phyloP scores from a whole-genome alignment of 2,888 invertebrate genomes.

The Hoplodrina blanda region DNA sequence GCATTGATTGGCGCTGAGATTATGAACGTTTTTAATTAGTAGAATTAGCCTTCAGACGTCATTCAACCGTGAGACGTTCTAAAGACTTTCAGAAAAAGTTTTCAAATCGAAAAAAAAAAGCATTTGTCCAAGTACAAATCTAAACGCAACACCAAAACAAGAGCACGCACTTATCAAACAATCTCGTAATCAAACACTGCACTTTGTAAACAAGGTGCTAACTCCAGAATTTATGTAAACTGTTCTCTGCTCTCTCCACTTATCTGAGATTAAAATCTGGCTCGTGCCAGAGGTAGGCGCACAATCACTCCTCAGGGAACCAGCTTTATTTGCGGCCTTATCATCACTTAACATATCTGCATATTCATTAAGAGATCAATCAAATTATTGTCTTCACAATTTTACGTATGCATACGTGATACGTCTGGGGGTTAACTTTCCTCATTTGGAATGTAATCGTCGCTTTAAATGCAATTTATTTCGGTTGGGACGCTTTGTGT shows the following conservation, averaged over 20 bases:
- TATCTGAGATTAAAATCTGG: slow-evolving; percentile 90
- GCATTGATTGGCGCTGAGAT: too few relatives aligned
- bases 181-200: slow-evolving; percentile 87
- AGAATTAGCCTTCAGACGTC: too few relatives aligned
- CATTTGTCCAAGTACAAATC: slow-evolving; percentile 40
- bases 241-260: slow-evolving; percentile 83
- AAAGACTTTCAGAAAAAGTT: neutral
- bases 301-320: slow-evolving; percentile 88
- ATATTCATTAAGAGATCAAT: slow-evolving; percentile 90
- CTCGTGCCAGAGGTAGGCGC: slow-evolving; percentile 79
- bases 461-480: slow-evolving; percentile 39
- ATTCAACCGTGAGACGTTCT: too few relatives aligned
- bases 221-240: slow-evolving; percentile 90
- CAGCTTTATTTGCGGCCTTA: slow-evolving; percentile 85
- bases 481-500: slow-evolving; percentile 25
- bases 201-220: slow-evolving; percentile 90
- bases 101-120: neutral
- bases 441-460: slow-evolving; percentile 41
- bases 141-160: slow-evolving; percentile 60
- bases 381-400: slow-evolving; percentile 80
- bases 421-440: slow-evolving; percentile 59
- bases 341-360: slow-evolving; percentile 88
- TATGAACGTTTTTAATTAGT: too few relatives aligned
- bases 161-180: slow-evolving; percentile 79
- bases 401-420: slow-evolving; percentile 64